Base-by-base conservation (phyloP, 2,888 invertebrate genomes). In the Colostygia pectinataria region DNA sequence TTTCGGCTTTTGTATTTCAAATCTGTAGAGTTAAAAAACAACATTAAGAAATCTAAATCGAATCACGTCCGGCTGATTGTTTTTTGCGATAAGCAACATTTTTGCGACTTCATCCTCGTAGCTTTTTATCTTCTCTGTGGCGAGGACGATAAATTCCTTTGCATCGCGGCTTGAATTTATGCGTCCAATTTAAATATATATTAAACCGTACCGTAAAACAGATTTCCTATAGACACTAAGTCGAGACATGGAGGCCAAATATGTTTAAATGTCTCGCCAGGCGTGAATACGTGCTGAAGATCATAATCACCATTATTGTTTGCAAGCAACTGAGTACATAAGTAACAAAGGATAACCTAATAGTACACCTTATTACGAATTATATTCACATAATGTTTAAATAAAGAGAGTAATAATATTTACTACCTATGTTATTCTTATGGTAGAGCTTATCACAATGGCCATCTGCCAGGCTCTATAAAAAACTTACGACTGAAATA, bases 61-160 rank as follows among this genome's bases (percentile, higher is more conserved):
- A 86, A 80, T 83, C 86, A 85, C 85, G 86, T 84, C 73, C 66
- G 63, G 48, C 56, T 62, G 71, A 80, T 85, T 74, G 72, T 70
- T 77, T 83, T 75, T 77, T 72, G 64, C 59, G 74, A 79, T 77
- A 77, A 71, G 64, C 66, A 60, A 66, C 63, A 70, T 69, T 72
- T 75, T 74, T 69, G 56, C 55, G 58, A 53, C 53, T 55, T 57
- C 48, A 59, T 46, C 44, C 60, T 55, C 51, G 46, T 49, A 36
- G 32, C 40, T 57, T 50, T 53, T 57, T 57, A 52, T 59, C 40
- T 23, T 18, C 34, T 51, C 14, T 53, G 39, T 28, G 33, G 33
- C 18, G 47, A 56, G 55, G 50, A 54, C 57, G 43, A 55, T 61
- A 55, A 56, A 61, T 56, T 61, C 56, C 46, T 55, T 4, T 51